Evolutionary conservation across 2,888 invertebrate species (phyloP), one percentile per base, ranked within the genome.

Genomic region (Crematogaster levior): DNA sequence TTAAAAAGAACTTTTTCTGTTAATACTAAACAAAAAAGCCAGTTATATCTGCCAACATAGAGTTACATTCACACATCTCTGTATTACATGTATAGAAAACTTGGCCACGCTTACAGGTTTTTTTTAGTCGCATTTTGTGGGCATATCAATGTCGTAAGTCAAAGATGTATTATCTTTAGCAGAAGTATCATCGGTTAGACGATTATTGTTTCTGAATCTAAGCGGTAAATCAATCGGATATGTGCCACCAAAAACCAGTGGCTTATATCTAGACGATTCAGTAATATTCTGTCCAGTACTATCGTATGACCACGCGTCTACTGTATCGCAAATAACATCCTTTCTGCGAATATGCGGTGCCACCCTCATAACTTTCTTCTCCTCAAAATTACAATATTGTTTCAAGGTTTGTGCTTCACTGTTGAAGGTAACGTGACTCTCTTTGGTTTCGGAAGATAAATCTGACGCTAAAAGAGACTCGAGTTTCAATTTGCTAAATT

Each of bases 171-270:
- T 86, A 84, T 89, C 89, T 30, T 87, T 81, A 53, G 72, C 80
- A 66, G 79, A 77, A 58, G 65, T 58, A 48, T 82, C 65, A 81
- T 83, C 73, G 18, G 81, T 68, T 75, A 84, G 60, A 70, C 75
- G 46, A 65, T 75, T 56, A 60, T 82, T 48, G 10, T 56, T 80
- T 43, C 61, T 75, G 53, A 61, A 90, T 93, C 40, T 84, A 81
- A 94, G 90, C 3, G 98, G 98, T 91, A 96, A 96, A 93, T 98
- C 98, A 88, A 98, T 98, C 5, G 98, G 98, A 95, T 96, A 98
- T 3, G 98, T 98, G 74, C 98, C 98, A 90, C 97, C 97, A 94
- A 97, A 98, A 84, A 98, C 96, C 65, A 98, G 95, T 84, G 97
- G 97, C 92, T 96, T 96, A 92, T 95, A 96, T 24, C 90, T 85